These are phyloP conservation scores for Callyntrura sp. DNA, from an alignment of 2,888 invertebrate species.

Conservation along the genomic window DNA sequence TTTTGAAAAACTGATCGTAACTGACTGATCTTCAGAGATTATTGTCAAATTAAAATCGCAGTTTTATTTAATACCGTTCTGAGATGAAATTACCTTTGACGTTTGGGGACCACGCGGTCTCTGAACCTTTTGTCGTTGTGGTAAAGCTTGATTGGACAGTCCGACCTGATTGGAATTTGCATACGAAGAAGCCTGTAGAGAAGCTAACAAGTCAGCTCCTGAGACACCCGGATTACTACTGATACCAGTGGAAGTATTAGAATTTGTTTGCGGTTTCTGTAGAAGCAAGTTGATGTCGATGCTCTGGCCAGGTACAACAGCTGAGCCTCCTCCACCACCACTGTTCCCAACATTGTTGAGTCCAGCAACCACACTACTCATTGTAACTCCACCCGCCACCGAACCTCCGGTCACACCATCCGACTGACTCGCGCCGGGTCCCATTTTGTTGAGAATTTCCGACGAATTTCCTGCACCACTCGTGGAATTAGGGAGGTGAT, in stretches of 20 bases:
- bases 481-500: constrained; percentile 75
- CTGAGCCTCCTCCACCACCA: constrained; percentile 78
- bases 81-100: constrained; percentile 81
- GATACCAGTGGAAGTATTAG: constrained; percentile 74
- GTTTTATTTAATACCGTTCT: no score
- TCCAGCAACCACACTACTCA: constrained; percentile 81
- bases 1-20: no score
- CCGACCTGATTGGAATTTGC: constrained; percentile 80
- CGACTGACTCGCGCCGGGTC: constrained; percentile 72
- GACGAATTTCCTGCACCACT: constrained; percentile 74
- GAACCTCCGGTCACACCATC: constrained; percentile 63
- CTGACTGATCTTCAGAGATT: no score
- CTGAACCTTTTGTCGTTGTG: constrained; percentile 82
- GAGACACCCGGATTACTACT: constrained; percentile 79
- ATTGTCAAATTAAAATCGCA: not conserved
- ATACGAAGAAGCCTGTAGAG: constrained; percentile 81
- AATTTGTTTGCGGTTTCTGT: constrained; percentile 77
- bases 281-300: constrained; percentile 82
- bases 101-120: constrained; percentile 79
- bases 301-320: constrained; percentile 82
- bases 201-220: constrained; percentile 82
- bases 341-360: constrained; percentile 68
- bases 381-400: constrained; percentile 71
- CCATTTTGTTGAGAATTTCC: constrained; percentile 79
- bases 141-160: constrained; percentile 80